Percentiles rank a stretch among this genome's conserved stretches.
Evolutionary conservation across 2,113 vertebrate species (phyloP).

Genomic region (Barnardius zonarius): DNA sequence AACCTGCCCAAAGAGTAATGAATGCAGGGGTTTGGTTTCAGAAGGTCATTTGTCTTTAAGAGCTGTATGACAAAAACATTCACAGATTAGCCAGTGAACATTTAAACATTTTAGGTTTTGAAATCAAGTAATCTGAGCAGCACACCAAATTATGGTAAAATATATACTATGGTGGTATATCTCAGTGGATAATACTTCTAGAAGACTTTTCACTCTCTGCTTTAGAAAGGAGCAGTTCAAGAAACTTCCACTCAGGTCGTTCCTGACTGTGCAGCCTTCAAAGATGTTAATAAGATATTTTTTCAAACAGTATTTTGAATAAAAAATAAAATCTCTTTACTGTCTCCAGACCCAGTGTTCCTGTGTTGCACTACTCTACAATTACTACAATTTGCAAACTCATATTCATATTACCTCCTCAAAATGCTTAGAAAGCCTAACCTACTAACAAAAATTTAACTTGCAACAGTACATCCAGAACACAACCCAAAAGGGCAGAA

Average conservation of each 20-base stretch:
- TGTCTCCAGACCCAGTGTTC: neutral
- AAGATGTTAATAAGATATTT: neutral
- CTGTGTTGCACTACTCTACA: neutral
- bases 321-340: neutral
- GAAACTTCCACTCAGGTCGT: neutral
- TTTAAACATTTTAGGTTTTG: neutral
- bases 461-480: neutral
- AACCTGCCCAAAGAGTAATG: neutral
- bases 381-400: neutral
- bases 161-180: neutral
- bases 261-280: neutral
- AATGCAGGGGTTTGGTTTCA: neutral
- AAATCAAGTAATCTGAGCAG: neutral
- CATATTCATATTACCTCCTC: neutral
- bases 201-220: neutral
- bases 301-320: neutral
- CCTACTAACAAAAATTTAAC: neutral
- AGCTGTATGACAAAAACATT: neutral
- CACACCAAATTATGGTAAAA: neutral
- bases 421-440: neutral
- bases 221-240: neutral
- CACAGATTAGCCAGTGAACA: neutral
- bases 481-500: neutral
- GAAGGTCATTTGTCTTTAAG: neutral
- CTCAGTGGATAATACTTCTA: neutral